phyloP scores from a whole-genome alignment of 2,797 vertebrate genomes.

The Melanotaenia maccullochi region DNA sequence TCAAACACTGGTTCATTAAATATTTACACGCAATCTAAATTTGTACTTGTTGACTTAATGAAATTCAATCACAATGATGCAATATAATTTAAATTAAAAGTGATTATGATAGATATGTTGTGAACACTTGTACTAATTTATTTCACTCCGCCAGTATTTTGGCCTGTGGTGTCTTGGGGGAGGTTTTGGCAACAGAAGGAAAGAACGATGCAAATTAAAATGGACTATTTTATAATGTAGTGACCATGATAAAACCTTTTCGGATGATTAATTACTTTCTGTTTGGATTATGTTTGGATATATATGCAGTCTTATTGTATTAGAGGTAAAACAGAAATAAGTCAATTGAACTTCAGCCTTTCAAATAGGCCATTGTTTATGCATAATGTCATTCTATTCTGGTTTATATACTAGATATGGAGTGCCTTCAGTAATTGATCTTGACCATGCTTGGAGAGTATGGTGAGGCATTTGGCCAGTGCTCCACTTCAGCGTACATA shows the following conservation, averaged over 20 bases:
- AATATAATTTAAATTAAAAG: conserved; percentile 25
- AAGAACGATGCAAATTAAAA: conserved; percentile 52
- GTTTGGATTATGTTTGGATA: conserved; percentile 34
- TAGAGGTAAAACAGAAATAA: conserved; percentile 41
- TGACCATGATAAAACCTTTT: conserved; percentile 51
- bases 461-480: conserved; percentile 10
- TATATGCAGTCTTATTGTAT: conserved; percentile 36
- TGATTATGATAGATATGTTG: conserved; percentile 54
- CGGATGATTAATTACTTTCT: conserved; percentile 43
- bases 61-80: conserved; percentile 24
- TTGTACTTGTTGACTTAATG: conserved; percentile 9
- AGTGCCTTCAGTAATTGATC: conserved; percentile 32
- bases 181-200: conserved; percentile 37
- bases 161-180: conserved; percentile 29
- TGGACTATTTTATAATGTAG: conserved; percentile 42
- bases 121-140: conserved; percentile 64
- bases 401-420: conserved; percentile 11
- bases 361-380: conserved; percentile 33
- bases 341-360: conserved; percentile 32
- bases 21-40: conserved; percentile 32
- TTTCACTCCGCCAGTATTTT: conserved; percentile 54
- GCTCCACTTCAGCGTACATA: not conserved
- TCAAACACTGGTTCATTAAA: conserved; percentile 18
- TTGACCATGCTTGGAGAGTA: conserved; percentile 4
- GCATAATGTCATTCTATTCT: conserved; percentile 18